phyloP scores from a whole-genome alignment of 1,140 invertebrate genomes.

The Sitodiplosis mosellana region DNA sequence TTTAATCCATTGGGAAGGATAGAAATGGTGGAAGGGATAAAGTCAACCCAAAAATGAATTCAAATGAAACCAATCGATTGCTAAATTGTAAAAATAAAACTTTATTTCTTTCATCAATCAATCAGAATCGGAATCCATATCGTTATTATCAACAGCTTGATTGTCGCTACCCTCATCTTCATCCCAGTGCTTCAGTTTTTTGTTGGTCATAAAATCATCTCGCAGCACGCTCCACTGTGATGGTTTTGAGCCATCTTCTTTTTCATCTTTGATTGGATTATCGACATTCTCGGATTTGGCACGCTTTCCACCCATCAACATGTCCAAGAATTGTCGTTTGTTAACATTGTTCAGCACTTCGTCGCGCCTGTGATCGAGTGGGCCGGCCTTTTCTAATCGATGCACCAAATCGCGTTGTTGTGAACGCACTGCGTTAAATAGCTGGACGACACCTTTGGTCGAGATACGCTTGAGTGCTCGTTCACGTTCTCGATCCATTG shows the following conservation, averaged over 20 bases:
- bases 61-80: too few species aligned
- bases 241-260: conserved; percentile 14
- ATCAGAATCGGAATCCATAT: not conserved
- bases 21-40: too few species aligned
- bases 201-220: conserved; percentile 76
- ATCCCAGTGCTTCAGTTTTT: conserved; percentile 78
- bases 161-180: conserved; percentile 12
- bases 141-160: not conserved
- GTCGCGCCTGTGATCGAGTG: conserved; percentile 62
- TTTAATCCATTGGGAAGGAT: too few species aligned
- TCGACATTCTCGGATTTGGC: conserved; percentile 40
- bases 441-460: conserved; percentile 76
- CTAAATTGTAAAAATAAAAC: too few species aligned
- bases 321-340: conserved; percentile 64
- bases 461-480: conserved; percentile 60
- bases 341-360: conserved; percentile 65
- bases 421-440: conserved; percentile 76
- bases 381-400: conserved; percentile 50
- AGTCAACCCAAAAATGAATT: too few species aligned
- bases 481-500: conserved; percentile 54
- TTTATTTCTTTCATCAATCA: not conserved
- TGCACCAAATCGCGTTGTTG: conserved; percentile 63
- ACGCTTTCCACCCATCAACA: conserved; percentile 48
- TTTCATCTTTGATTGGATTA: conserved; percentile 28
- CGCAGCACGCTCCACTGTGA: conserved; percentile 36